A percentile compares a stretch with the other conserved stretches of the same genome.
Evolutionary conservation across 2,797 vertebrate species (phyloP).

Genomic region (Triplophysa bombifrons): DNA sequence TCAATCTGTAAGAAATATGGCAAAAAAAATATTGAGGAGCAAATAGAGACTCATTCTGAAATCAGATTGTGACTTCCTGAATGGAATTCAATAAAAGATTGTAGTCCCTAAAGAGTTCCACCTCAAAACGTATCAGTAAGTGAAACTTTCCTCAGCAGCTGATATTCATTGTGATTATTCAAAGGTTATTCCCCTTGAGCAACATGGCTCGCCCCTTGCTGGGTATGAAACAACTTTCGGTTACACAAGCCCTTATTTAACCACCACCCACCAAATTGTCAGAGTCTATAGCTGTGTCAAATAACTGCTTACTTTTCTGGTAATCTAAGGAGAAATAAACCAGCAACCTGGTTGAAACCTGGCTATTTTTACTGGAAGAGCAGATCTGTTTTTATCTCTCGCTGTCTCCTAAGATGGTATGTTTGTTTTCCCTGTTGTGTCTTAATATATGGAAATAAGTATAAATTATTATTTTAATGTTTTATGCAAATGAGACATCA

Average conservation of each 20-base stretch:
- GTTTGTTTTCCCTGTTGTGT: constrained; percentile 32
- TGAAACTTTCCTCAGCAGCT: background rate
- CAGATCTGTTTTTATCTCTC: background rate
- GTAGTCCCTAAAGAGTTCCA: background rate
- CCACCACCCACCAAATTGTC: background rate
- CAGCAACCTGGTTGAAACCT: background rate
- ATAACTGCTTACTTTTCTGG: background rate
- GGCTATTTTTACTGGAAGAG: background rate
- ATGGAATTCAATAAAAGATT: background rate
- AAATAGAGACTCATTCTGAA: background rate
- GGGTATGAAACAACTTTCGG: background rate
- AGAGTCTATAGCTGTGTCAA: background rate
- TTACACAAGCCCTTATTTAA: background rate
- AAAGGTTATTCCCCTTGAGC: background rate
- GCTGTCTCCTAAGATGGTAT: constrained; percentile 5
- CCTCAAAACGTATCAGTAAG: background rate
- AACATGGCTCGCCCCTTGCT: background rate
- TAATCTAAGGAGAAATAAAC: background rate
- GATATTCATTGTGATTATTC: background rate
- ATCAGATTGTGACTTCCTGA: background rate
- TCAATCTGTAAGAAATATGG: background rate
- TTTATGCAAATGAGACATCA: constrained; percentile 46
- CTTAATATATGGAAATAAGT: constrained; percentile 43
- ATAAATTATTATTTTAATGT: constrained; percentile 53
- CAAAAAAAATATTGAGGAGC: background rate